A percentile compares a stretch with the other conserved stretches of the same genome.
phyloP scores from a whole-genome alignment of 2,113 vertebrate species.

The Oostethus manadensis region DNA sequence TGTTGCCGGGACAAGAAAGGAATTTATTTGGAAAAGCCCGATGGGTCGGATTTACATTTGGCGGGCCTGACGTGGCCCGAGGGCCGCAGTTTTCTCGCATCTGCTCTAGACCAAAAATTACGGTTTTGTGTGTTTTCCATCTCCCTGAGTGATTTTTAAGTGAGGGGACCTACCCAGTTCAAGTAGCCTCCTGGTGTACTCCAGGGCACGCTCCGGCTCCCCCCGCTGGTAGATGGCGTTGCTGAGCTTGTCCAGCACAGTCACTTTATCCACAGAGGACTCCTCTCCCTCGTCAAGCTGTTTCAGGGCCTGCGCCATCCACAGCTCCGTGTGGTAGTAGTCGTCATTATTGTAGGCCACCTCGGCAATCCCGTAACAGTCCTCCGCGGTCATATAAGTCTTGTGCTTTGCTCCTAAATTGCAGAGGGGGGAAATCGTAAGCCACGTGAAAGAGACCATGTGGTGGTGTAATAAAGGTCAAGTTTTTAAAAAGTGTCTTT shows the following conservation, averaged over 20 bases:
- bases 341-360: conserved; percentile 89
- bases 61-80: no score
- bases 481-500: no score
- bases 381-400: conserved; percentile 85
- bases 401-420: conserved; percentile 84
- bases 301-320: conserved; percentile 92
- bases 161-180: conserved; percentile 78
- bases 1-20: no score
- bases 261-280: conserved; percentile 81
- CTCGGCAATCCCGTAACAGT: conserved; percentile 95
- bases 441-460: neutral
- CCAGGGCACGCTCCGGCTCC: conserved; percentile 65
- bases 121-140: neutral
- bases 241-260: conserved; percentile 78
- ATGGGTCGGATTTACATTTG: no score
- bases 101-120: no score
- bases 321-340: conserved; percentile 96
- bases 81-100: no score
- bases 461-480: no score
- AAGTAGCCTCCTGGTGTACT: conserved; percentile 88
- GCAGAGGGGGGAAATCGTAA: neutral
- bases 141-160: no score
- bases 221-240: conserved; percentile 76
- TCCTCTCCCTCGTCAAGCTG: conserved; percentile 88
- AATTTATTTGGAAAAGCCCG: no score